phyloP scores from a whole-genome alignment of 1,140 invertebrate species.

The Pentalonia nigronervosa region DNA sequence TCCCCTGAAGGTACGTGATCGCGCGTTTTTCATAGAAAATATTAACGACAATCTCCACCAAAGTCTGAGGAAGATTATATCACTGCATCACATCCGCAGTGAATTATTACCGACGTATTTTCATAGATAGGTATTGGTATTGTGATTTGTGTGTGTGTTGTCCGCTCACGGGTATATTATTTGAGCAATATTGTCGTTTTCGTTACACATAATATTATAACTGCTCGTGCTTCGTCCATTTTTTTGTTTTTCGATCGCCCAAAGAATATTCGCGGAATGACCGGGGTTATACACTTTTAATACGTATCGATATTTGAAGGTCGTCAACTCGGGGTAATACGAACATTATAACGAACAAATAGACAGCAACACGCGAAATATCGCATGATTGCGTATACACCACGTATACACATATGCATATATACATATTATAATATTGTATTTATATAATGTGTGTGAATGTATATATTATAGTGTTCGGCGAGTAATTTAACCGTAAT shows the following conservation, averaged over 20 bases:
- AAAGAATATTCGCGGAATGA: background rate
- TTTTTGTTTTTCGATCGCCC: background rate
- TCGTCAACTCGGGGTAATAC: slow-evolving; percentile 2
- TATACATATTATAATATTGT: background rate
- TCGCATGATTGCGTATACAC: background rate
- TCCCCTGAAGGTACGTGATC: no score
- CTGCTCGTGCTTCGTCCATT: background rate
- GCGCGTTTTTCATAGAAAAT: no score
- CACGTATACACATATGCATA: background rate
- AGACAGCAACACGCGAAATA: background rate
- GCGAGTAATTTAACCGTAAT: background rate
- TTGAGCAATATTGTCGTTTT: background rate
- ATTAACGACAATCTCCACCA: no score
- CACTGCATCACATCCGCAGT: no score
- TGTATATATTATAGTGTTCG: background rate
- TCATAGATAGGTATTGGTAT: no score
- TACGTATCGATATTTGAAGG: background rate
- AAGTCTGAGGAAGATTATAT: no score
- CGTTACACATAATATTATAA: background rate
- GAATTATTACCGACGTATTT: no score
- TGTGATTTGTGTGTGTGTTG: background rate
- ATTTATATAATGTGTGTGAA: background rate
- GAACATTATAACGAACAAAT: background rate
- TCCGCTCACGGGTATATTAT: background rate
- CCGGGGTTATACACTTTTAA: background rate